Evolutionary conservation across 2,888 invertebrate species (phyloP).

Genomic region (Macrosiphum euphorbiae): DNA sequence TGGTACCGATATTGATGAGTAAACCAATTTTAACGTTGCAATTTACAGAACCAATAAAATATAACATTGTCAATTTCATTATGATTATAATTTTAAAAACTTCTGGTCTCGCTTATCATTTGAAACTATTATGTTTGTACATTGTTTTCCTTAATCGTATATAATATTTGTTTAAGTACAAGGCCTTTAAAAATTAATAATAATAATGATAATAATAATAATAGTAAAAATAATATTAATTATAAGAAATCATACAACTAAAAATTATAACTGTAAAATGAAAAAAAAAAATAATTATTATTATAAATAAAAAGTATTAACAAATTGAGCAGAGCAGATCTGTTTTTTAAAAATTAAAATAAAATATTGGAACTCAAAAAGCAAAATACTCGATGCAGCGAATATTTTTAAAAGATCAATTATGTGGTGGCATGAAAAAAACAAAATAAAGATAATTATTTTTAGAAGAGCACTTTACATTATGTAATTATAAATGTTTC

Average conservation of each 20-base stretch:
- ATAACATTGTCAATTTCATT: conserved; percentile 25
- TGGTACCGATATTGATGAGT: background rate
- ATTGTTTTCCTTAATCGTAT: conserved; percentile 15
- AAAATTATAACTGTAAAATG: conserved; percentile 1
- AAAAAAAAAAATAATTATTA: background rate
- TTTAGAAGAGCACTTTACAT: background rate
- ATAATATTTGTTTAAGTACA: conserved; percentile 42
- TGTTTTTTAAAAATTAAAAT: conserved; percentile 27
- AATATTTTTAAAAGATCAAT: conserved; percentile 25
- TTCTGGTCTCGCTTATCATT: conserved; percentile 15
- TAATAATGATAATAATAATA: conserved; percentile 16
- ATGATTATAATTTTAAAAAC: conserved; percentile 8
- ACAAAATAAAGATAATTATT: background rate
- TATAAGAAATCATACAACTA: conserved; percentile 20
- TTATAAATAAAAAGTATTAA: conserved; percentile 44
- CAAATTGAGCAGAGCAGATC: conserved; percentile 62
- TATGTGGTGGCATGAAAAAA: background rate
- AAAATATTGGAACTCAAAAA: conserved; percentile 13
- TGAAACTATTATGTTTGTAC: conserved; percentile 34
- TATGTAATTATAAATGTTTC: background rate
- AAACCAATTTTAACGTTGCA: background rate
- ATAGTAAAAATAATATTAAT: conserved; percentile 32
- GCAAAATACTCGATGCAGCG: background rate
- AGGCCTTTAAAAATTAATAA: conserved; percentile 41
- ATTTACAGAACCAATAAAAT: background rate